These are phyloP conservation scores for Mellivora capensis DNA, from an alignment of 2,113 vertebrate species.

Conservation along the genomic window DNA sequence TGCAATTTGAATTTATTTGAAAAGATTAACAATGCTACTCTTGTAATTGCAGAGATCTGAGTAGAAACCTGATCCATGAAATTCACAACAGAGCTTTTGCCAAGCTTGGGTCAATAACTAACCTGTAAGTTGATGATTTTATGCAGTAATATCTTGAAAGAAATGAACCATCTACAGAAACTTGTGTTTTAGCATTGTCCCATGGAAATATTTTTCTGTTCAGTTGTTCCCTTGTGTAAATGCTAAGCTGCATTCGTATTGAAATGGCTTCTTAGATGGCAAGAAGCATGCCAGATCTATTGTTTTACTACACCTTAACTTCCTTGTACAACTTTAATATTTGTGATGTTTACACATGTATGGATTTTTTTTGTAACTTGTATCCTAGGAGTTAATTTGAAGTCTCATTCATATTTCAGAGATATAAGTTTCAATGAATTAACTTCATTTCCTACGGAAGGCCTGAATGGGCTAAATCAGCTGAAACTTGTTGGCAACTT, in stretches of 20 bases:
- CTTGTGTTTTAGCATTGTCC: neutral
- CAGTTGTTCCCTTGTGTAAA: neutral
- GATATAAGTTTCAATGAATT: conserved; percentile 94
- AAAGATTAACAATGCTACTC: conserved; percentile 34
- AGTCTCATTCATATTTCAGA: conserved; percentile 80
- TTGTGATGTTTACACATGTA: neutral
- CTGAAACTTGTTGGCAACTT: conserved; percentile 94
- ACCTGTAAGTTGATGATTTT: conserved; percentile 90
- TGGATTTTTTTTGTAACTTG: neutral
- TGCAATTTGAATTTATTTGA: conserved; percentile 36
- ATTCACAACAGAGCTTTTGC: conserved; percentile 92
- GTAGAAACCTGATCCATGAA: conserved; percentile 90
- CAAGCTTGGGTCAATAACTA: conserved; percentile 88
- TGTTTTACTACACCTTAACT: neutral
- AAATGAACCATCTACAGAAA: neutral
- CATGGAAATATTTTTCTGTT: neutral
- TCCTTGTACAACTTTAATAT: neutral
- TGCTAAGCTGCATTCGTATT: neutral
- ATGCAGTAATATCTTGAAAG: neutral
- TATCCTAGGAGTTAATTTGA: neutral
- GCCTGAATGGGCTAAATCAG: conserved; percentile 90
- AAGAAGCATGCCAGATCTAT: neutral
- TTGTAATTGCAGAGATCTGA: conserved; percentile 90
- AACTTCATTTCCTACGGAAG: conserved; percentile 86
- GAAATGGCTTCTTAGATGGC: neutral